Evolutionary conservation across 2,888 invertebrate genomes (phyloP), one percentile per base, ranked within the genome.

Genomic region (Apodemia hepburni): DNA sequence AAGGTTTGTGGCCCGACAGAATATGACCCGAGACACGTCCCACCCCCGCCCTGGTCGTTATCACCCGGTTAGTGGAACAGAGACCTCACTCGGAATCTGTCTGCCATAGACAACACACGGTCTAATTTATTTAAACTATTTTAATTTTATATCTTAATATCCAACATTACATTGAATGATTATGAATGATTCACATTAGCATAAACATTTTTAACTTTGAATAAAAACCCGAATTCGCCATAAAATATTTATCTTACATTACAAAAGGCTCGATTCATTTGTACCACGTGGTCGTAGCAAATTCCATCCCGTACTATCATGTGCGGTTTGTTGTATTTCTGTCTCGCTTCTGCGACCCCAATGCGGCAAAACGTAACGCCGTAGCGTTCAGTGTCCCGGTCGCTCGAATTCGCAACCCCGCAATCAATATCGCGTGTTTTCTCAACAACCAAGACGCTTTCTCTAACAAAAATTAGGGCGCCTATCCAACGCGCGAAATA

Each of bases 351-450:
- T 73, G 74, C 75, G 77, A 78, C 84, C 78, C 82, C 84, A 88
- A 79, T 90, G 90, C 91, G 89, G 86, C 87, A 91, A 87, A 84
- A 78, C 73, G 76, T 77, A 80, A 77, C 79, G 79, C 78, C 76
- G 78, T 76, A 73, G 78, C 79, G 75, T 74, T 75, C 80, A 80
- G 79, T 82, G 84, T 86, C 81, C 73, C 80, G 76, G 77, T 68
- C 75, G 72, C 69, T 69, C 70, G 67, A 72, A 74, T 71, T 71
- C 74, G 71, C 71, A 68, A 61, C 71, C 71, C 72, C 72, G 65
- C 71, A 72, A 75, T 75, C 73, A 64, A 75, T 75, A 74, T 63
- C 64, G 62, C 66, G 64, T 70, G 67, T 73, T 72, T 72, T 69
- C 71, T 67, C 65, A 58, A 33, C 17, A 45, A 7, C 45, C 45